Evolutionary conservation across 2,888 invertebrate genomes (phyloP).

Genomic region (Trissoscelio sp.): DNA sequence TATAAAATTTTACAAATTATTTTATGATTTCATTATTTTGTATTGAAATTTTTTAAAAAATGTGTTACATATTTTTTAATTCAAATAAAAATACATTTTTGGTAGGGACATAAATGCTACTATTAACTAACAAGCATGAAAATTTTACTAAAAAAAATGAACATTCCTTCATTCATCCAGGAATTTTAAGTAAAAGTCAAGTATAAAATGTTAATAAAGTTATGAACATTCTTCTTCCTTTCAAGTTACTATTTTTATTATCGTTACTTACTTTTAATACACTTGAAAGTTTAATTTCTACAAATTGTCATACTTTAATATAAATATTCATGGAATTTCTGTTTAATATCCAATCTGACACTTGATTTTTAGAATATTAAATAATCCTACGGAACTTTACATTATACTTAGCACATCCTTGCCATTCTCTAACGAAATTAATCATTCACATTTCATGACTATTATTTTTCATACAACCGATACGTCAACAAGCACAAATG

Average conservation of each 20-base stretch:
- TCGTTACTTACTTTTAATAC: constrained; percentile 8
- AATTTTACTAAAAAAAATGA: no score
- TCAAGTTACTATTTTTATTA: no score
- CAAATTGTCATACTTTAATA: constrained; percentile 1
- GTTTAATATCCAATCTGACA: constrained; percentile 24
- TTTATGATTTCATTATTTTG: no score
- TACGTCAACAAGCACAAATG: not conserved
- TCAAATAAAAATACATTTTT: no score
- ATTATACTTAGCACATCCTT: constrained; percentile 1
- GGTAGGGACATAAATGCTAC: no score
- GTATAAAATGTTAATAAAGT: constrained; percentile 18
- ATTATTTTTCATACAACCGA: not conserved
- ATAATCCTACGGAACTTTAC: constrained; percentile 11
- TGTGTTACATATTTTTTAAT: no score
- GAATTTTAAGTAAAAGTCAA: no score
- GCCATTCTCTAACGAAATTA: constrained; percentile 21
- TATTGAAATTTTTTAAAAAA: no score
- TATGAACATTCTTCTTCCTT: constrained; percentile 28
- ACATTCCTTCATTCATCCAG: no score
- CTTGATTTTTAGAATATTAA: constrained; percentile 28
- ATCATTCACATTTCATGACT: not conserved
- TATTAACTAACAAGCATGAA: no score
- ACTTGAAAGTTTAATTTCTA: constrained; percentile 19
- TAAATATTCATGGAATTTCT: constrained; percentile 37
- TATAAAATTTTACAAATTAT: no score